Base-by-base conservation (phyloP, 1,140 invertebrate genomes). In the Scaptomyza pallida region DNA sequence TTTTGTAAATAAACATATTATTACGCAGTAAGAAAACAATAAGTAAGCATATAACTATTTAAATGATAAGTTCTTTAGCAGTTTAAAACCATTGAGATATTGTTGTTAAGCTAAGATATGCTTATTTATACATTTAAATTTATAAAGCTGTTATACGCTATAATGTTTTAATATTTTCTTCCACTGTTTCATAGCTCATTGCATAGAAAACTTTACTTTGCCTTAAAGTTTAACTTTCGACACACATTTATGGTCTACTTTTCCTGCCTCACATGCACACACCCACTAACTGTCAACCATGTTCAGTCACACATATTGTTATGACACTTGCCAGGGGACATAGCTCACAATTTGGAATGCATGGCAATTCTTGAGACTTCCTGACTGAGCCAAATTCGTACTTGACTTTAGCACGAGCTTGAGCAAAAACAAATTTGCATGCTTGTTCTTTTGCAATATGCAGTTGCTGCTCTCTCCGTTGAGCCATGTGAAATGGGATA, bases 271-370 rank as follows among this genome's bases (percentile, higher is more conserved):
- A 19, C n/a, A 26, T 3, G n/a, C n/a, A n/a, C n/a, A n/a, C n/a
- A n/a, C n/a, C n/a, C n/a, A 45, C 10, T 37, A 4, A 2, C 12
- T 26, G 35, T 57, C 55, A 76, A 76, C 45, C 35, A 63, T 72
- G 67, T 72, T 50, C 2, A 6, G 10, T 6, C 54, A 37, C 57
- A 30, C 62, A 69, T 41, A 60, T 77, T 65, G 48, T 44, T 61
- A 13, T 81, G 78, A 75, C 73, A 72, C 55, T 72, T 75, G 61
- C n/a, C 61, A 41, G 35, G 35, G 52, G 13, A 26, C 47, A 30
- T 12, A 19, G 21, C 15, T 23, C 33, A 5, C 35, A 33, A 50
- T 48, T 35, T 55, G 5, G 33, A 52, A 47, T 43, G 47, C 47
- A 72, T 23, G 50, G 41, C 41, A 72, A 47, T 41, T 62, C 26